Evolutionary conservation across 2,797 vertebrate species (phyloP).

Genomic region (Girardinus metallicus): DNA sequence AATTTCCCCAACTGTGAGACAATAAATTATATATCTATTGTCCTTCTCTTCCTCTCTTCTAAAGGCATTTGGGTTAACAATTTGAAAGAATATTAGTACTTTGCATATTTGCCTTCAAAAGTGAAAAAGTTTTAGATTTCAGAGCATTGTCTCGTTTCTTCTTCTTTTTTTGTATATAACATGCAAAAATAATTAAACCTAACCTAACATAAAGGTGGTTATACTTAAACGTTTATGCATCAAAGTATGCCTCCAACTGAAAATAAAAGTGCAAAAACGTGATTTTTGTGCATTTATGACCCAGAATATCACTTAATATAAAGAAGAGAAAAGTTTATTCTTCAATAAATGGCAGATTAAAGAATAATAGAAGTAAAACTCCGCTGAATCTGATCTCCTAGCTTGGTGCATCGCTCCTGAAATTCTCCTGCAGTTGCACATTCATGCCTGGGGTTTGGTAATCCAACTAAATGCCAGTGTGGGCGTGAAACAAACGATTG

Average conservation of each 20-base stretch:
- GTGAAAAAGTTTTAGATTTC: background rate
- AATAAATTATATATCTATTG: no score
- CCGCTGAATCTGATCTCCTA: background rate
- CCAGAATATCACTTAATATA: background rate
- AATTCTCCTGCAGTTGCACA: constrained; percentile 39
- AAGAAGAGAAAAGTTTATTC: background rate
- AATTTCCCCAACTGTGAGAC: background rate
- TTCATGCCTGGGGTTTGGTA: constrained; percentile 68
- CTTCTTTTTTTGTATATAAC: background rate
- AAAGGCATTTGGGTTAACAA: background rate
- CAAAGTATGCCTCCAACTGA: background rate
- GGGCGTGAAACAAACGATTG: constrained; percentile 59
- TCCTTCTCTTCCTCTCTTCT: no score
- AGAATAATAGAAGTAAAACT: background rate
- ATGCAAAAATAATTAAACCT: background rate
- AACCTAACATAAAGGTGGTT: background rate
- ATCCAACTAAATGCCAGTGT: constrained; percentile 64
- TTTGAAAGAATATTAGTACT: background rate
- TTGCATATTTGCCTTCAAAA: background rate
- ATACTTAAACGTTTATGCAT: background rate
- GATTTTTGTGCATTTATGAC: background rate
- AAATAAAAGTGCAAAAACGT: background rate
- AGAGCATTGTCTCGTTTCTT: background rate
- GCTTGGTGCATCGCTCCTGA: background rate
- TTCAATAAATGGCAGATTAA: background rate